phyloP scores from a whole-genome alignment of 2,113 vertebrate genomes.

The Centrocercus urophasianus region DNA sequence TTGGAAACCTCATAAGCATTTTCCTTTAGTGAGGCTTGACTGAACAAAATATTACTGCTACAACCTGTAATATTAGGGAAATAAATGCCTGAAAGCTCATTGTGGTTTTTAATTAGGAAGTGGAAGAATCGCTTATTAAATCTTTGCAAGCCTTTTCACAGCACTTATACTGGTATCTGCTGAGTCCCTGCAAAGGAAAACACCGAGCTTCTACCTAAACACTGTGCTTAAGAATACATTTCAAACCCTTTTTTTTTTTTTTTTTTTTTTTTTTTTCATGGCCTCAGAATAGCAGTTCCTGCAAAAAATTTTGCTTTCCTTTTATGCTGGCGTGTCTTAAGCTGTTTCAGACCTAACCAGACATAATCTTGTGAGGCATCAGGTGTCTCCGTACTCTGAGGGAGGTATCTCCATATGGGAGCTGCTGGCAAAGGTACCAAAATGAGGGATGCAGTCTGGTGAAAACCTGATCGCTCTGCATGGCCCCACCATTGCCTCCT shows the following conservation, averaged over 20 bases:
- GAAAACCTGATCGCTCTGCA: not conserved
- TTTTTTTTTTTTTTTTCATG: not conserved
- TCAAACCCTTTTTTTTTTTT: not conserved
- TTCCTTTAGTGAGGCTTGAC: conserved; percentile 60
- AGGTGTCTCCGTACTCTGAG: not conserved
- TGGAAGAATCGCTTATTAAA: conserved; percentile 22
- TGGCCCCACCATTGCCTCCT: too few relatives aligned
- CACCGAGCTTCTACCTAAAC: not conserved
- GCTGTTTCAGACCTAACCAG: not conserved
- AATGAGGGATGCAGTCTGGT: not conserved
- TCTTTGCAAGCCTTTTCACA: conserved; percentile 4
- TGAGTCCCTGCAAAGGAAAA: not conserved
- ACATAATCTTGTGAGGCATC: not conserved
- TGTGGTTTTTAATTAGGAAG: conserved; percentile 61
- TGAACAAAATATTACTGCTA: conserved; percentile 49
- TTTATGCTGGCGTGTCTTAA: not conserved
- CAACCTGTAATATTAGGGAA: conserved; percentile 43
- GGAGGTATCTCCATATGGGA: not conserved
- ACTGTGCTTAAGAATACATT: not conserved
- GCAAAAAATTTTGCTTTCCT: not conserved
- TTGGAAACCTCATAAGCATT: conserved; percentile 66
- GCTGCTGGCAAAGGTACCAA: not conserved
- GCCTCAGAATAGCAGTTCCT: not conserved
- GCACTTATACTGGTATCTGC: not conserved
- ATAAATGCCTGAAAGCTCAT: conserved; percentile 5